Evolutionary conservation across 2,113 vertebrate genomes (phyloP).

Genomic region (Falcunculus frontatus): DNA sequence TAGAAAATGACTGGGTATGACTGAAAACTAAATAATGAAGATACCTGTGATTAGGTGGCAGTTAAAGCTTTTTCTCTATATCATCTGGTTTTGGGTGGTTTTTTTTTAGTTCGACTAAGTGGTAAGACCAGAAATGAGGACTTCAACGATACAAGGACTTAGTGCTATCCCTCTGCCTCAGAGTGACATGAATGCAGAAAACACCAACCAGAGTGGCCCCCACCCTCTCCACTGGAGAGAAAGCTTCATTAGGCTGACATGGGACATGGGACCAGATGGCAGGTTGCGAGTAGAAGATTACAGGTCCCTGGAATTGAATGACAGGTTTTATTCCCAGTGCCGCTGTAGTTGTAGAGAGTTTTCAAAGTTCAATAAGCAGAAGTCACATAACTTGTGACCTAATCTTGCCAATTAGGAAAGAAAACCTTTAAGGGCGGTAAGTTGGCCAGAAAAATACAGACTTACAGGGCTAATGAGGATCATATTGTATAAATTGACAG

Average conservation of each 20-base stretch:
- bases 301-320: not conserved
- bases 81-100: rapidly evolving
- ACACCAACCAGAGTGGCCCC: rapidly evolving
- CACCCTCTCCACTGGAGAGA: not conserved
- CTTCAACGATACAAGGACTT: not conserved
- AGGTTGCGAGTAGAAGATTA: not conserved
- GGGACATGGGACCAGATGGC: not conserved
- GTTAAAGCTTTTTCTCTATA: not conserved
- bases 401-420: constrained; percentile 32
- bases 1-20: not conserved
- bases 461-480: constrained; percentile 29
- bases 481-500: constrained; percentile 6
- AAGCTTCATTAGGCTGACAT: not conserved
- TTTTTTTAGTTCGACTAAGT: not conserved
- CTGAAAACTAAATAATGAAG: not conserved
- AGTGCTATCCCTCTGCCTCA: not conserved
- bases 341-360: not conserved
- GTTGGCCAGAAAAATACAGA: not conserved
- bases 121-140: not conserved
- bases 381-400: constrained; percentile 14
- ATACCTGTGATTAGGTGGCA: not conserved
- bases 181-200: not conserved
- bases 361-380: constrained; percentile 16
- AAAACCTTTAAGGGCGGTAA: constrained; percentile 10
- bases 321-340: not conserved